Percentiles rank a stretch among this genome's conserved stretches.
Evolutionary conservation across 2,797 vertebrate genomes (phyloP).

Genomic region (Enoplosus armatus): DNA sequence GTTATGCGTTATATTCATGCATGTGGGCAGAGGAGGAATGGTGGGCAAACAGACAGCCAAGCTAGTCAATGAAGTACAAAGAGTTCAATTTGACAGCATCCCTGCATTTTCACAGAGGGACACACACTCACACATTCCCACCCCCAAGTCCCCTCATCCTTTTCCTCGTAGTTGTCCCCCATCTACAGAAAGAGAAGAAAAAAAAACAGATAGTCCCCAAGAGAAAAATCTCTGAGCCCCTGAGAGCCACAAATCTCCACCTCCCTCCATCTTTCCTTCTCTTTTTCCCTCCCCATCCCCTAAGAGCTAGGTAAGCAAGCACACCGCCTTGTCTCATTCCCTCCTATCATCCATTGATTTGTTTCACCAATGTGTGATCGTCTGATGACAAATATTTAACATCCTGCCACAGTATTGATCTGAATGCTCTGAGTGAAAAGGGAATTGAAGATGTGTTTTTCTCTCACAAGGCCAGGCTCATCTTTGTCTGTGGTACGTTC

Average conservation of each 20-base stretch:
- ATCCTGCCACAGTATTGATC: conserved; percentile 71
- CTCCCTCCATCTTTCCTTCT: conserved; percentile 40
- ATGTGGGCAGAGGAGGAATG: conserved; percentile 29
- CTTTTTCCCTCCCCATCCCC: conserved; percentile 44
- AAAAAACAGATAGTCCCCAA: conserved; percentile 55
- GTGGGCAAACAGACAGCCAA: conserved; percentile 31
- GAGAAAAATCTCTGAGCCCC: conserved; percentile 58
- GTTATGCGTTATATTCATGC: conserved; percentile 34
- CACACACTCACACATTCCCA: background rate
- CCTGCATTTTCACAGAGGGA: conserved; percentile 35
- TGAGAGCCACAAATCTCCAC: conserved; percentile 66
- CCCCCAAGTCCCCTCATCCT: conserved; percentile 32
- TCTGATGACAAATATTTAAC: conserved; percentile 83
- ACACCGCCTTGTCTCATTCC: conserved; percentile 48
- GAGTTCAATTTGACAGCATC: conserved; percentile 28
- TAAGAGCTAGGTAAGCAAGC: conserved; percentile 61
- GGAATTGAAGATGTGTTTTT: conserved; percentile 51
- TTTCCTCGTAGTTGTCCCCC: conserved; percentile 35
- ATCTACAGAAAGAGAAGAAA: conserved; percentile 8
- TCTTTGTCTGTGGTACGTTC: conserved; percentile 48
- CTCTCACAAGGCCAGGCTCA: conserved; percentile 47
- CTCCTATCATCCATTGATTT: conserved; percentile 74
- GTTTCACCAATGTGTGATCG: conserved; percentile 73
- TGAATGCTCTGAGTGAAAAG: conserved; percentile 51
- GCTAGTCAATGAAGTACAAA: conserved; percentile 34